Evolutionary conservation across 2,797 vertebrate genomes (phyloP), one percentile per base, ranked within the genome.

Genomic region (Periparus ater): DNA sequence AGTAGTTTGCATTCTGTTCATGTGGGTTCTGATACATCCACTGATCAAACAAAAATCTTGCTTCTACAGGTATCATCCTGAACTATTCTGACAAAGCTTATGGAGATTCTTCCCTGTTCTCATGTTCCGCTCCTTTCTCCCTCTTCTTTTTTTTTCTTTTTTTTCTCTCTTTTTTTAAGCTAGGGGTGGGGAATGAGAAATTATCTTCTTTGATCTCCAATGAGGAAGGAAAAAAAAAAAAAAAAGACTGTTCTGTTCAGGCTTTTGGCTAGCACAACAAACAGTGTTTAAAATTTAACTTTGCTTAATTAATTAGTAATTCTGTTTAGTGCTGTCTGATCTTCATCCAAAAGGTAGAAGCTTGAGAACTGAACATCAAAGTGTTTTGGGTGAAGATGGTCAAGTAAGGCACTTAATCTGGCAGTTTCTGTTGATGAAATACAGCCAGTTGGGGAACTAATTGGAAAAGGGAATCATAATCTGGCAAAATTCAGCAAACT

Each of bases 241-340:
- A 97, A 97, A 97, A 97, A 96, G 97, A 97, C 98, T 98, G 98
- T 98, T 99, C 98, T 99, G 98, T 99, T 98, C 98, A 98, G 98
- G 98, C 98, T 98, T 98, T 98, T 99, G 99, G 99, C 99, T 98
- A 99, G 98, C 98, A 99, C 98, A 99, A 99, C 99, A 99, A 99
- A 99, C 99, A 99, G 98, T 99, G 98, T 99, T 99, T 99, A 99
- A 99, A 98, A 99, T 99, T 99, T 99, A 99, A 99, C 99, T 99
- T 98, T 98, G 98, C 99, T 99, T 99, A 99, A 99, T 99, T 99
- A 99, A 99, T 99, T 99, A 99, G 99, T 98, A 98, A 99, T 99
- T 99, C 99, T 99, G 98, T 99, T 99, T 99, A 99, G 98, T 98
- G 98, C 98, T 97, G 98, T 99, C 99, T 99, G 99, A 99, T 99